A percentile compares a stretch with the other conserved stretches of the same genome.
phyloP scores from a whole-genome alignment of 1,140 invertebrate species.

The Lordiphosa mommai region DNA sequence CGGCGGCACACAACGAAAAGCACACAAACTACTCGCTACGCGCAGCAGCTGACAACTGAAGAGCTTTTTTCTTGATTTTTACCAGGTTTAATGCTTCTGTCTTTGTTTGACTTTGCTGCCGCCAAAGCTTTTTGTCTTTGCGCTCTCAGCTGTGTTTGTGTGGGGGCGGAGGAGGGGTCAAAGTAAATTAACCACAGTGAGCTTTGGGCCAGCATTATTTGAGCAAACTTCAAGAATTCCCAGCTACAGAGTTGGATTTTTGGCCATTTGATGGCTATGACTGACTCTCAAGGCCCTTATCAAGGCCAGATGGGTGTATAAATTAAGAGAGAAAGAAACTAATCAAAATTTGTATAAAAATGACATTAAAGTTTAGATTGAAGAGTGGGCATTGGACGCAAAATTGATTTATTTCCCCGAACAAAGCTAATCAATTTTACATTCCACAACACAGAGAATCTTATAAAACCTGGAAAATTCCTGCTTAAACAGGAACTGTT shows the following conservation, averaged over 20 bases:
- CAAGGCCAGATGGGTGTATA: constrained; percentile 23
- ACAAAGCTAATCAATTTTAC: too few relatives aligned
- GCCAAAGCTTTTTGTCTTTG: constrained; percentile 21
- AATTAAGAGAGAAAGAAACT: neutral
- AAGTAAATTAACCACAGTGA: too few relatives aligned
- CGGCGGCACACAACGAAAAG: constrained; percentile 36
- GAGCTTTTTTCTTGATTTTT: constrained; percentile 54
- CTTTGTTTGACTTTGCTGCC: constrained; percentile 22
- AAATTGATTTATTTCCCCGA: too few relatives aligned
- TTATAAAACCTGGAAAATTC: too few relatives aligned
- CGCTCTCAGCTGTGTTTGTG: constrained; percentile 30
- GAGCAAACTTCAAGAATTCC: neutral
- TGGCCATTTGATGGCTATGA: constrained; percentile 16
- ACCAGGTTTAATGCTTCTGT: constrained; percentile 32
- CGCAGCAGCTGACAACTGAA: constrained; percentile 73
- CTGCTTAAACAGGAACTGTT: too few relatives aligned
- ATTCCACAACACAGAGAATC: too few relatives aligned
- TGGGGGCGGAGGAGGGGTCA: too few relatives aligned
- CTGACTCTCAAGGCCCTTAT: constrained; percentile 39
- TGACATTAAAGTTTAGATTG: too few relatives aligned
- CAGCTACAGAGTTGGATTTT: constrained; percentile 15
- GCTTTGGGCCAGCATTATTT: neutral
- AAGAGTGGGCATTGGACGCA: too few relatives aligned
- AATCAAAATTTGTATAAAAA: too few relatives aligned
- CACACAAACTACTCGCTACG: constrained; percentile 72